Conservation (phyloP, 1,140 invertebrate genomes). For the Drosophila santomea region DNA sequence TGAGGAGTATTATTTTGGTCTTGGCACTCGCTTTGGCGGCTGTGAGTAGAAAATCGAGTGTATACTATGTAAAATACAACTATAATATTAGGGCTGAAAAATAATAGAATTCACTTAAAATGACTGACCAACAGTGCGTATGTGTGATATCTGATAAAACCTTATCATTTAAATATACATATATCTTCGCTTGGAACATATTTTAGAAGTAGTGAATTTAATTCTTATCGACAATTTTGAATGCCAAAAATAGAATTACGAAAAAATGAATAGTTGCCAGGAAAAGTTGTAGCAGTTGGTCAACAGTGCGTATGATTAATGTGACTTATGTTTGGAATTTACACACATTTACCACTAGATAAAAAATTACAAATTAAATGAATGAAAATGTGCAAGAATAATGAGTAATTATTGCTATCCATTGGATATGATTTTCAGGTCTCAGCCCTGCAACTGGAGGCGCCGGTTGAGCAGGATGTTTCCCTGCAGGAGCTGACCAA, state of each 20-base stretch:
- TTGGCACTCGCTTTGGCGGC: conserved; percentile 21
- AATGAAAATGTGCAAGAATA: too few species aligned
- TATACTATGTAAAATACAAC: neutral
- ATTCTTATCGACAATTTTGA: neutral
- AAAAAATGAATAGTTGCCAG: neutral
- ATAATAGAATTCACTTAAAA: neutral
- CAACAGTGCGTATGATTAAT: conserved; percentile 8
- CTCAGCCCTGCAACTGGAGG: neutral
- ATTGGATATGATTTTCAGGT: neutral
- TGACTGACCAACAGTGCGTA: neutral
- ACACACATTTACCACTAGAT: too few species aligned
- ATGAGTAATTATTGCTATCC: too few species aligned
- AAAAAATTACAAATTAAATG: too few species aligned
- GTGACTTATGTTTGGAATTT: neutral
- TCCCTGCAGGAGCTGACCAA: conserved; percentile 5
- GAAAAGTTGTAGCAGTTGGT: too few species aligned
- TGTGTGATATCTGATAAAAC: neutral
- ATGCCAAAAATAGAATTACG: neutral
- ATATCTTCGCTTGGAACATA: neutral
- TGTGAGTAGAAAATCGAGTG: conserved; percentile 19
- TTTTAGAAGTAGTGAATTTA: neutral
- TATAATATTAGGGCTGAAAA: neutral
- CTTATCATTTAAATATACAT: neutral
- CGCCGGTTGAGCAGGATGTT: neutral
- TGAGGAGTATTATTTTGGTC: conserved; percentile 40